Base-by-base conservation (phyloP, 2,888 invertebrate genomes). In the Leucoptera coffeella region DNA sequence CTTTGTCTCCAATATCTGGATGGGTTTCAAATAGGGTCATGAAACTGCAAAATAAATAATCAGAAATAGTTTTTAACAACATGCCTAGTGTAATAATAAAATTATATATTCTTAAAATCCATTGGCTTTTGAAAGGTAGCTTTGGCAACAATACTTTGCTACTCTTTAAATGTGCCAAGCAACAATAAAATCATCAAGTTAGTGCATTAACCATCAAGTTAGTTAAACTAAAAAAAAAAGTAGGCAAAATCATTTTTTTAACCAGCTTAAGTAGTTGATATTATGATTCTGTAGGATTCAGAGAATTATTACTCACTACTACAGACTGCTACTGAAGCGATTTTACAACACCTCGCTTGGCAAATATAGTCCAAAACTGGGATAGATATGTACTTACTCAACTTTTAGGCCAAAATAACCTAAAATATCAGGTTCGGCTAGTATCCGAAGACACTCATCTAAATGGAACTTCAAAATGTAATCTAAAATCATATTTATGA, bases 11-110 rank as follows among this genome's bases (percentile, higher is more conserved):
- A 14, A 80, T 58, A 36, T 78, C 75, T 14, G 79, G 75, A 47
- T 80, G 75, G 25, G 73, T 73, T 51, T 84, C 86, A 45, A 80
- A 80, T 26, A 86, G 49, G 35, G 78, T 77, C 32, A 82, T 55
- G 46, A 85, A 84, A 49, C 85, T 85, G 45, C 14, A 73, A 72
- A 37, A 14, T 9, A 23, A 15, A 25, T n/a, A n/a, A n/a, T n/a
- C n/a, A n/a, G 4, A 8, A 25, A 22, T 23, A 28, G 26, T 15
- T 13, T 14, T 19, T 11, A 23, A 19, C 7, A 28, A 23, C 22
- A 19, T 25, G 14, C 10, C 14, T 23, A 22, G 9, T 22, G 10
- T 22, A 5, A 5, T n/a, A 22, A 7, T 22, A n/a, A n/a, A 11
- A 5, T 8, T n/a, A 5, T 5, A 11, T n/a, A 5, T 10, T n/a